These are phyloP conservation scores for Pardalotus punctatus DNA, from an alignment of 2,113 vertebrate genomes.

Conservation along the genomic window DNA sequence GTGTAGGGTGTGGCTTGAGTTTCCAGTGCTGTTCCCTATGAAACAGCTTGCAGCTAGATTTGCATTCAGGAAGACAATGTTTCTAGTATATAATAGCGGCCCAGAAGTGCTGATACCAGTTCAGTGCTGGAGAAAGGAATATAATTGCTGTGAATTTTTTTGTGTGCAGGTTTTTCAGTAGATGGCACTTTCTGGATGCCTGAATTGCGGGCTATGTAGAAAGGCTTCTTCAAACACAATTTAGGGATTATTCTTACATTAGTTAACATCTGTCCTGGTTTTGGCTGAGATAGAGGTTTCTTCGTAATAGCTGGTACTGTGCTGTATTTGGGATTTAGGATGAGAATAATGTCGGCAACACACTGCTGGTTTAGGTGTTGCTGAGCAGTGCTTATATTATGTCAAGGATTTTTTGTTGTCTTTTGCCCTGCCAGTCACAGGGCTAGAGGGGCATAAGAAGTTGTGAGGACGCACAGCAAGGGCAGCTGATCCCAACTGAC, in stretches of 20 bases:
- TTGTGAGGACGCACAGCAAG: neutral
- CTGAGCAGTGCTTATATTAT: neutral
- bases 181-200: neutral
- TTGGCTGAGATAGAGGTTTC: neutral
- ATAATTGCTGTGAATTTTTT: neutral
- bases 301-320: neutral
- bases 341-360: neutral
- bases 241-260: neutral
- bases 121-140: neutral
- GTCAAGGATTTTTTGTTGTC: neutral
- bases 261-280: neutral
- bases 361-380: neutral
- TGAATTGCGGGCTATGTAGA: neutral
- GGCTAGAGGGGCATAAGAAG: neutral
- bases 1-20: accelerated
- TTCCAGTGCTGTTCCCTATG: neutral
- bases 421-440: neutral
- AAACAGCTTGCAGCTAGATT: neutral
- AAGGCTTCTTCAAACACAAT: neutral
- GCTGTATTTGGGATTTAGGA: neutral
- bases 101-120: neutral
- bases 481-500: neutral
- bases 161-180: neutral
- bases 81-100: neutral
- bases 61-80: neutral